Evolutionary conservation across 2,888 invertebrate genomes (phyloP).

Genomic region (Pyralis farinalis): DNA sequence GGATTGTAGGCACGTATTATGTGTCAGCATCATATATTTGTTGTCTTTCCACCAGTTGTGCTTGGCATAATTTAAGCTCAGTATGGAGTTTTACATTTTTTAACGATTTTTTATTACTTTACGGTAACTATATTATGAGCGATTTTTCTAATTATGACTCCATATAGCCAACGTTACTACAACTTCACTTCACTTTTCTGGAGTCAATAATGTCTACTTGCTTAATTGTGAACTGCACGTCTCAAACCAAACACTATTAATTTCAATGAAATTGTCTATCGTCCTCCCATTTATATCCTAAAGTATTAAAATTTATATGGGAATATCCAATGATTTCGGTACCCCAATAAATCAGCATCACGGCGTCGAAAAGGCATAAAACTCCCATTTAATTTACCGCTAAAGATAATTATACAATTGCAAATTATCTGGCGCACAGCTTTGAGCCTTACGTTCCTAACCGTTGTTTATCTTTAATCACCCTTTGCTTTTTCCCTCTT

Average conservation of each 20-base stretch:
- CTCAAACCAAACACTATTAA: slow-evolving; percentile 8
- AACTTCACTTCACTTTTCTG: too few species aligned
- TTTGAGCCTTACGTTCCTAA: slow-evolving; percentile 45
- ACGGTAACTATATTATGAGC: too few species aligned
- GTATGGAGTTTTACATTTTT: too few species aligned
- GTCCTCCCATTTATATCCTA: slow-evolving; percentile 6
- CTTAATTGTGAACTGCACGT: neutral
- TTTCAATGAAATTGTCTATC: slow-evolving; percentile 2
- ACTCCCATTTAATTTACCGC: slow-evolving; percentile 55
- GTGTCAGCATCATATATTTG: too few species aligned
- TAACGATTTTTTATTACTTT: too few species aligned
- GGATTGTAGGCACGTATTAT: too few species aligned
- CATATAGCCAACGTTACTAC: too few species aligned
- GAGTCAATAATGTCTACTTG: too few species aligned
- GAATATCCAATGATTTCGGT: slow-evolving; percentile 30
- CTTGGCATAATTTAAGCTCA: too few species aligned
- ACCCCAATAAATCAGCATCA: slow-evolving; percentile 41
- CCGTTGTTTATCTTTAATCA: slow-evolving; percentile 77
- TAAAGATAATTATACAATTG: slow-evolving; percentile 65
- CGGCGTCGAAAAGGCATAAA: slow-evolving; percentile 43
- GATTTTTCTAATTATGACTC: too few species aligned
- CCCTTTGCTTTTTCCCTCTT: slow-evolving; percentile 64
- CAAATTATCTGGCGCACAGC: slow-evolving; percentile 57
- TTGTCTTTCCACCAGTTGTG: too few species aligned
- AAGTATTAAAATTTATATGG: slow-evolving; percentile 17